Percentiles rank a stretch among this genome's conserved stretches.
These are phyloP conservation scores for Heterodera schachtii DNA, from an alignment of 1,140 invertebrate species.

Conservation along the genomic window DNA sequence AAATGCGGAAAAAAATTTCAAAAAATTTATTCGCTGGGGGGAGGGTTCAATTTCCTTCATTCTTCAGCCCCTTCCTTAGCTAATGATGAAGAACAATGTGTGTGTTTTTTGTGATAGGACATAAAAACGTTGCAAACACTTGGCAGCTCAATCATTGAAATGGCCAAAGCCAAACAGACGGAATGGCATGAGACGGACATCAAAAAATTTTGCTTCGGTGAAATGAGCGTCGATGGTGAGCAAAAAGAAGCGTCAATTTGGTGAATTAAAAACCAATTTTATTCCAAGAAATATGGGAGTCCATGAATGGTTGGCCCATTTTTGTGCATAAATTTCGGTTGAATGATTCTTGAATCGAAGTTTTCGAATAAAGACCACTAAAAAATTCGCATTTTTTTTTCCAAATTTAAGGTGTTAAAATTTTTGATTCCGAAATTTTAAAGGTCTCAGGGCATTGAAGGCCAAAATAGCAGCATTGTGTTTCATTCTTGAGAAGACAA, in stretches of 20 bases:
- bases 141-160: conserved; percentile 24
- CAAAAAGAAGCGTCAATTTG: not conserved
- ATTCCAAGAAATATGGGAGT: too few species aligned
- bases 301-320: too few species aligned
- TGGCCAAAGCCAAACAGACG: conserved; percentile 23
- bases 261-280: too few species aligned
- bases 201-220: not conserved
- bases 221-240: conserved; percentile 4
- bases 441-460: conserved; percentile 43
- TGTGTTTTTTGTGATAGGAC: not conserved
- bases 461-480: conserved; percentile 45
- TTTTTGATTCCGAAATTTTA: not conserved
- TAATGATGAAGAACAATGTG: too few species aligned
- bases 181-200: conserved; percentile 35
- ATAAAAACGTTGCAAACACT: conserved; percentile 16
- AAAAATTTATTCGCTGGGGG: too few species aligned
- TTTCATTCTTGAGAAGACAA: conserved; percentile 51
- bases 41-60: too few species aligned
- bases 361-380: too few species aligned
- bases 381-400: too few species aligned
- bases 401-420: too few species aligned
- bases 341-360: too few species aligned
- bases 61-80: not conserved
- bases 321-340: too few species aligned
- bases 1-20: not conserved